Base-by-base conservation (phyloP, 1,140 invertebrate species). In the Diabrotica undecimpunctata region DNA sequence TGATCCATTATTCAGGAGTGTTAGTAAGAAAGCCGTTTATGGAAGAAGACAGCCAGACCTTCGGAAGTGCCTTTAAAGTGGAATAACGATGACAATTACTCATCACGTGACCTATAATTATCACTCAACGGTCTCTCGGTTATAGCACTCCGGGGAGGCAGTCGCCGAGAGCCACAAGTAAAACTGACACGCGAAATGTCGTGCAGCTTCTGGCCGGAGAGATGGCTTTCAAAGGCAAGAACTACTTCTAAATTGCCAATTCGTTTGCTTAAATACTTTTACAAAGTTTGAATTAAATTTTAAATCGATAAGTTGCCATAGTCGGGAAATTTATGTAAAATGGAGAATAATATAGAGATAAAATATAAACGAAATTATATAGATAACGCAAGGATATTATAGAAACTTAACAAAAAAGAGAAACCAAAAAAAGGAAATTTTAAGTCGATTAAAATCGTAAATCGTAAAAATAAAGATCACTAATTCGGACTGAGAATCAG, bases 91-190 rank as follows among this genome's bases (percentile, higher is more conserved):
- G 61, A 71, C 73, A 74, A 75, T 75, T 73, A 74, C 65, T 46
- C 65, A 69, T 77, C 74, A 77, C 75, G 75, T 76, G 75, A 77
- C 72, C 72, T 70, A 70, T 75, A 77, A 77, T 77, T 77, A 77
- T 77, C 74, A 75, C 74, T 77, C 73, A 76, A 73, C 72, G 72
- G 71, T 73, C 72, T 66, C 66, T 61, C 65, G 59, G 72, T 76
- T 77, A 77, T 75, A 73, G 75, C 66, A 57, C 75, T 67, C 75
- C 35, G n/a, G 72, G 69, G 75, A 70, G 62, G 50, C 66, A 68
- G 70, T 67, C 64, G 64, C 61, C 52, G 63, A 53, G 68, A 58
- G 53, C 65, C 67, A 37, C 63, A 65, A 64, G 62, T 46, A 53
- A 36, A 11, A 12, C 50, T 11, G 50, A 64, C 70, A 72, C 69